phyloP scores from a whole-genome alignment of 2,888 invertebrate genomes.

The Philonicus albiceps region DNA sequence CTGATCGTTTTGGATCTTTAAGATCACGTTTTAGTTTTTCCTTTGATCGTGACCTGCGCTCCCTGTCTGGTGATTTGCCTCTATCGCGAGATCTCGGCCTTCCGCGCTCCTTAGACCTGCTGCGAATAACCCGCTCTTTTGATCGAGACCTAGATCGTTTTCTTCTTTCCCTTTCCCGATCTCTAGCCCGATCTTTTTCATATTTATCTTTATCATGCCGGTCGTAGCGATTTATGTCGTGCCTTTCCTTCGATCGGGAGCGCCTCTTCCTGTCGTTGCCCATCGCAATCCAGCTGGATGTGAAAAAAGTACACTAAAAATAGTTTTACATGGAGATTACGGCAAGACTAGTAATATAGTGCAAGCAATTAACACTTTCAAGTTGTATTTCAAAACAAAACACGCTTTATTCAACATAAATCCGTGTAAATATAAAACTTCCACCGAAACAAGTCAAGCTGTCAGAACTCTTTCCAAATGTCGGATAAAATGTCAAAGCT shows the following conservation, averaged over 20 bases:
- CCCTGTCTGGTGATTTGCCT: conserved; percentile 49
- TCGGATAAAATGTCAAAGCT: not conserved
- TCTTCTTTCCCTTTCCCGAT: conserved; percentile 52
- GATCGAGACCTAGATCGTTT: conserved; percentile 52
- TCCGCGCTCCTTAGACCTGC: not conserved
- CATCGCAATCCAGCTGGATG: conserved; percentile 51
- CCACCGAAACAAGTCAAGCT: not conserved
- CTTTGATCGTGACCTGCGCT: conserved; percentile 56
- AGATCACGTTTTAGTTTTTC: conserved; percentile 53
- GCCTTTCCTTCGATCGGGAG: conserved; percentile 63
- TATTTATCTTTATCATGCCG: not conserved
- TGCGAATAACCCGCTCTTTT: not conserved
- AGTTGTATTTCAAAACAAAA: not conserved
- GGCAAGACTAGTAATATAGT: not conserved
- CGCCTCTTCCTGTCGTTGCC: conserved; percentile 66
- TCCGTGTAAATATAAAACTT: not conserved
- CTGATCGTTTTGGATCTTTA: conserved; percentile 46
- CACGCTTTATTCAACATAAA: not conserved
- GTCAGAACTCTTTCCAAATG: not conserved
- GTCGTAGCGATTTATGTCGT: not conserved
- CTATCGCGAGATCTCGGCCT: not conserved
- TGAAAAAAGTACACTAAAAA: not conserved
- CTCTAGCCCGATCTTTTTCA: conserved; percentile 47
- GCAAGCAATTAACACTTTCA: not conserved
- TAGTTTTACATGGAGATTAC: not conserved